Conservation (phyloP, 2,797 vertebrate species). For the Morus bassanus region DNA sequence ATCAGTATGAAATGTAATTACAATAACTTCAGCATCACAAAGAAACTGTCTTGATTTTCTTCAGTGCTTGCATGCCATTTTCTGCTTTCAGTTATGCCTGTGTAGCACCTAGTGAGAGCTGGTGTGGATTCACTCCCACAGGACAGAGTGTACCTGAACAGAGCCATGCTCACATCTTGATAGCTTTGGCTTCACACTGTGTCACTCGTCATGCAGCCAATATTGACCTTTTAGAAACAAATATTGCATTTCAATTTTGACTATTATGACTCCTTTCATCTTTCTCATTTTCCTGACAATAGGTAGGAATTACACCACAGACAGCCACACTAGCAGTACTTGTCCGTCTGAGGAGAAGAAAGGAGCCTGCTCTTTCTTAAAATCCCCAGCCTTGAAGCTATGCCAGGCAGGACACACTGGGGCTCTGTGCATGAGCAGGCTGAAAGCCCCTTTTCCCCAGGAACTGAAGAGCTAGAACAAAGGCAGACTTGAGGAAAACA, state of each 20-base stretch:
- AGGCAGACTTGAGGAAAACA: background rate
- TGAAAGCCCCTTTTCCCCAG: background rate
- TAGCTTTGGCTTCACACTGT: background rate
- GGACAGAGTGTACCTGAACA: background rate
- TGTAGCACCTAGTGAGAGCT: background rate
- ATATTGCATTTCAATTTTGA: background rate
- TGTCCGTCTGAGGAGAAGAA: background rate
- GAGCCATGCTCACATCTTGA: background rate
- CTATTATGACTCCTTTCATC: background rate
- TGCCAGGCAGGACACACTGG: background rate
- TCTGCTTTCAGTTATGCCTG: background rate
- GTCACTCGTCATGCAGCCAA: background rate
- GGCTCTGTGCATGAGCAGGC: background rate
- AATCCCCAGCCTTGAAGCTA: background rate
- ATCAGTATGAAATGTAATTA: constrained; percentile 21
- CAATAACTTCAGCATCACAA: constrained; percentile 1
- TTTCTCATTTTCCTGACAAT: background rate
- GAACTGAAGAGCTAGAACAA: background rate
- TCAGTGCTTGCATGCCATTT: background rate
- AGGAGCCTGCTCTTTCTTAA: background rate
- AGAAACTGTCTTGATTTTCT: background rate
- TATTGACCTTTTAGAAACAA: background rate
- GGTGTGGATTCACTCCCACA: background rate
- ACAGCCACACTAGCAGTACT: background rate
- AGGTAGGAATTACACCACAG: background rate